Evolutionary conservation across 2,888 invertebrate genomes (phyloP), one percentile per base, ranked within the genome.

Genomic region (Chaetoderma sp.): DNA sequence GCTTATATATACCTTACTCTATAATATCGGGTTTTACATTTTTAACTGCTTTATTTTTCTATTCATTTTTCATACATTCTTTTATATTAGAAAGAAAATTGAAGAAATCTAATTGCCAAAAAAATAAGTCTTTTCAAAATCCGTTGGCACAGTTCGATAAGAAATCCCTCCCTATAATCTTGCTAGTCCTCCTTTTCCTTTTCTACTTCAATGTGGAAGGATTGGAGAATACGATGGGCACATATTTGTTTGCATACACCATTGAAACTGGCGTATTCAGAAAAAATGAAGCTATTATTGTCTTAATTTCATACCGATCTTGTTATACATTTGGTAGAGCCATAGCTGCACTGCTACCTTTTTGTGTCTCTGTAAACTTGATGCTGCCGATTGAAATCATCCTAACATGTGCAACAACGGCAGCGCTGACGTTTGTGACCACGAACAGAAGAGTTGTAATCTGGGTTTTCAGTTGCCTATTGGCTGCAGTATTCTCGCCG

Each of bases 301-400:
- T 74, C 6, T 68, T 70, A 42, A 72, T 70, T 2, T 65, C 56
- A 18, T 74, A 65, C 63, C 72, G 70, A 68, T 66, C 64, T 18
- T 62, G 67, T 45, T 74, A 71, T 57, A 67, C 74, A 13, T 21
- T 65, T 4, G 74, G 74, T 4, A 58, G 74, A 10, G 61, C 69
- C 13, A 28, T 62, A 1, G 70, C 70, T 4, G 60, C 70, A 8
- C 23, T 74, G 5, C 36, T 70, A 10, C 58, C 71, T 4, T 61
- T 66, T 44, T 65, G 33, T 55, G 45, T 74, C 2, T 62, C 65
- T 18, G 67, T 72, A 13, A 58, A 65, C 44, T 63, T 33, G 39
- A 50, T 74, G 3, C 52, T 74, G 21, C 28, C 67, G 4, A 32
- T 68, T 5, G 74, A 74, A 32, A 63, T 64, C 5, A 39, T 64